Percentiles rank a stretch among this genome's conserved stretches.
Conservation (phyloP, 2,797 vertebrate genomes). For the Holocentrus rufus region DNA sequence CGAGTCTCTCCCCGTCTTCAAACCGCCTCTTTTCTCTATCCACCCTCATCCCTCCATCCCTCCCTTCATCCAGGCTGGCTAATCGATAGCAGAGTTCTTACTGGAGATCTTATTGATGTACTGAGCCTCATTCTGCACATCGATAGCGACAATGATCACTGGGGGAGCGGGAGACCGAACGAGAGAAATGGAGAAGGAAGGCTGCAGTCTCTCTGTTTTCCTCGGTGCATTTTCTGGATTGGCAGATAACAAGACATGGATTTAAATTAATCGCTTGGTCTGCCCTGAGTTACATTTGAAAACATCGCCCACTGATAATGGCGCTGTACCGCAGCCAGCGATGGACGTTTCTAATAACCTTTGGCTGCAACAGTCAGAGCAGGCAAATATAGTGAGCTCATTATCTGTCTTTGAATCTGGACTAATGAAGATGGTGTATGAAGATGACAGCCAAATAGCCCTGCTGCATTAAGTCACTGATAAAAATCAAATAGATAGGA, state of each 20-base stretch:
- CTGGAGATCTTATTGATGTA: constrained; percentile 64
- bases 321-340: constrained; percentile 1
- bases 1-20: background rate
- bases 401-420: constrained; percentile 37
- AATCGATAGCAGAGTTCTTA: constrained; percentile 73
- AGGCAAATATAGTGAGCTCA: constrained; percentile 34
- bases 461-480: constrained; percentile 26
- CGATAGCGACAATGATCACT: constrained; percentile 71
- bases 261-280: constrained; percentile 15
- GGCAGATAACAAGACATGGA: constrained; percentile 8
- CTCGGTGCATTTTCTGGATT: background rate
- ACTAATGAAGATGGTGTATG: constrained; percentile 43
- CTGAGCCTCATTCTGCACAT: constrained; percentile 61
- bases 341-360: constrained; percentile 30
- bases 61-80: constrained; percentile 40
- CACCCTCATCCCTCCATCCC: constrained; percentile 7
- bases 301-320: constrained; percentile 3
- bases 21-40: background rate
- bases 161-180: constrained; percentile 5
- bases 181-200: constrained; percentile 22
- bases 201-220: constrained; percentile 5
- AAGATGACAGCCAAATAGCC: constrained; percentile 34
- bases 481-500: constrained; percentile 32
- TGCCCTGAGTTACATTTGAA: constrained; percentile 16
- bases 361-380: constrained; percentile 27